A percentile compares a stretch with the other conserved stretches of the same genome.
Conservation (phyloP, 2,113 vertebrate species). For the Tylochromis polylepis region DNA sequence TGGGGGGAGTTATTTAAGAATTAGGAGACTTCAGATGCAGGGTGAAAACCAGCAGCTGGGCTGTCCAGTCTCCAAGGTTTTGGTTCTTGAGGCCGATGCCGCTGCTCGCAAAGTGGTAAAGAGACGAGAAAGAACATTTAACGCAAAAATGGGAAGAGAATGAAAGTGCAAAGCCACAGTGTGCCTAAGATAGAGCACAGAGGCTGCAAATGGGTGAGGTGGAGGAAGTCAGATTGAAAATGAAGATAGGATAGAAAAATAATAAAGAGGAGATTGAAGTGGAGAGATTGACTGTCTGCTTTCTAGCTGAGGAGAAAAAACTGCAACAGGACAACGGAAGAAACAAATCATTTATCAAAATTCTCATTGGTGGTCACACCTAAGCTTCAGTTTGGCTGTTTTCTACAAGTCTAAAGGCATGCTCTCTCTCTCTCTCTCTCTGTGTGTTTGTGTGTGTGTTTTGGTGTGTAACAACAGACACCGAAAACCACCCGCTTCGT, state of each 20-base stretch:
- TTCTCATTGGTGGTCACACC: not conserved
- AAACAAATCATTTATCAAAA: conserved; percentile 23
- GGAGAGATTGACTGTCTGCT: conserved; percentile 1
- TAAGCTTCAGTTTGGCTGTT: not conserved
- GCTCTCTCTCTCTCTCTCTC: not conserved
- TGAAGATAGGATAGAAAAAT: conserved; percentile 41
- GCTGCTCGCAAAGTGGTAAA: not conserved
- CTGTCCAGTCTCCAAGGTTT: not conserved
- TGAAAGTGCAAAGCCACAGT: not conserved
- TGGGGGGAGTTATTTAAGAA: not conserved
- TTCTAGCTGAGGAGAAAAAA: not conserved
- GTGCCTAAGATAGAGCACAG: not conserved
- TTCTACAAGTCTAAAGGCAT: not conserved
- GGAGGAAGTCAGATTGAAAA: conserved; percentile 30
- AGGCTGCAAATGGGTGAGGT: not conserved
- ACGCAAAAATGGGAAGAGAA: not conserved
- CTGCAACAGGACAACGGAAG: not conserved
- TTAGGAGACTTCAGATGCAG: not conserved
- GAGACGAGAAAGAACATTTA: not conserved
- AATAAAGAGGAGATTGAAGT: conserved; percentile 29
- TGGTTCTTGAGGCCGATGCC: not conserved
- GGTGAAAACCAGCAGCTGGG: not conserved
- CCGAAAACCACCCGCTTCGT: not conserved
- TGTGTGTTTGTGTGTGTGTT: not conserved
- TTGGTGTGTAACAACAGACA: not conserved